phyloP scores from a whole-genome alignment of 1,140 invertebrate genomes.

The Drosophila orosa region DNA sequence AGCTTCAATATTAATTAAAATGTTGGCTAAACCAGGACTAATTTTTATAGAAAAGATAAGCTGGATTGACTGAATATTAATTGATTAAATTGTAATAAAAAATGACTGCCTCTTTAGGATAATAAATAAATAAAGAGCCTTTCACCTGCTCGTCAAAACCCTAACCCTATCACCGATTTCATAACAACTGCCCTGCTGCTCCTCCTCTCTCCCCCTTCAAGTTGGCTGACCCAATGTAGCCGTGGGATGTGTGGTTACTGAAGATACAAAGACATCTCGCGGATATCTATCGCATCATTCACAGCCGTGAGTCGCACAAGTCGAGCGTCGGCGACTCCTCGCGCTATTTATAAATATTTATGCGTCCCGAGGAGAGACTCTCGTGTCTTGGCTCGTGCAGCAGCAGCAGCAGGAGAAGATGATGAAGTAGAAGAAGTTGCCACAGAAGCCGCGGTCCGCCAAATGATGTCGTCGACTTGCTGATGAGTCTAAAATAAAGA shows the following conservation, averaged over 20 bases:
- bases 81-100: not conserved
- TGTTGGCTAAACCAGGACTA: too few species aligned
- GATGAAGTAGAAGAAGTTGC: constrained; percentile 9
- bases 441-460: constrained; percentile 47
- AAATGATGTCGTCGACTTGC: constrained; percentile 77
- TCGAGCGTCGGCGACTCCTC: constrained; percentile 38
- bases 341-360: constrained; percentile 78
- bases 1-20: not conserved
- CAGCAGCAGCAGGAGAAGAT: not conserved
- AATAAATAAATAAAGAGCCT: not conserved
- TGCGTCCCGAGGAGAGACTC: constrained; percentile 47
- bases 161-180: constrained; percentile 3
- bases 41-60: not conserved
- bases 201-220: not conserved
- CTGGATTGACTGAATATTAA: not conserved
- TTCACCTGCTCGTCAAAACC: not conserved
- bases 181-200: not conserved
- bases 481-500: constrained; percentile 79
- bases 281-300: constrained; percentile 64
- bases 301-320: constrained; percentile 24
- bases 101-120: too few species aligned
- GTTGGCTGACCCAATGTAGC: constrained; percentile 21
- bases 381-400: constrained; percentile 20
- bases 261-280: constrained; percentile 29
- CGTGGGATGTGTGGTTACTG: constrained; percentile 1